Base-by-base conservation (phyloP, 2,113 vertebrate genomes). In the Aspidoscelis tigris region DNA sequence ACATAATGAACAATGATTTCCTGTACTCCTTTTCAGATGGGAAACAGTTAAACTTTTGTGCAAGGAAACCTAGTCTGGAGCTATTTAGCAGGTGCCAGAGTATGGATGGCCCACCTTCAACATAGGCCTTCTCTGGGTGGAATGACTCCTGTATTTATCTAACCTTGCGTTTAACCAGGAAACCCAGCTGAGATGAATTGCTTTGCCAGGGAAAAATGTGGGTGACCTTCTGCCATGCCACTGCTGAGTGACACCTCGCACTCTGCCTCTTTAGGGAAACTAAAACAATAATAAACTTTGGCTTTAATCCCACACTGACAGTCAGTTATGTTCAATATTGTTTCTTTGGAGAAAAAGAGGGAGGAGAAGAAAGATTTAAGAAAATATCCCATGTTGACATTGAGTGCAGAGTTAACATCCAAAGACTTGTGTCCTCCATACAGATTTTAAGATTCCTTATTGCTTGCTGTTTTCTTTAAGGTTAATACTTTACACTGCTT, bases 111-210 rank as follows among this genome's bases (percentile, higher is more conserved):
- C 89, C 89, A 50, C 71, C 68, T 65, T 64, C 24, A 64, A 76
- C 85, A 83, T 82, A 83, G 93, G 89, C 86, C 78, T 55, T 7
- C 74, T 81, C 21, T 82, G 79, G 24, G 82, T 91, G 93, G 93
- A 92, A 93, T 90, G 90, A 89, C 78, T 80, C 68, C 89, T 47
- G 77, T 95, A 94, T 96, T 95, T 96, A 88, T 92, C 84, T 96
- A 94, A 95, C 95, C 93, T 95, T 95, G 91, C 79, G 87, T 92
- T 87, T 94, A 93, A 95, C 90, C 95, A 94, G 95, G 94, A 95
- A 95, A 88, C 91, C 87, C 78, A 90, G 84, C 90, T 84, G 71
- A 87, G 94, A 90, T 95, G 90, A 93, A 89, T 91, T 87, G 77
- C 84, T 93, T 87, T 94, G 94, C 89, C 90, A 88, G 84, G 90